Percentiles rank a stretch among this genome's conserved stretches.
Conservation (phyloP, 2,888 invertebrate species). For the Leucophenga montana region DNA sequence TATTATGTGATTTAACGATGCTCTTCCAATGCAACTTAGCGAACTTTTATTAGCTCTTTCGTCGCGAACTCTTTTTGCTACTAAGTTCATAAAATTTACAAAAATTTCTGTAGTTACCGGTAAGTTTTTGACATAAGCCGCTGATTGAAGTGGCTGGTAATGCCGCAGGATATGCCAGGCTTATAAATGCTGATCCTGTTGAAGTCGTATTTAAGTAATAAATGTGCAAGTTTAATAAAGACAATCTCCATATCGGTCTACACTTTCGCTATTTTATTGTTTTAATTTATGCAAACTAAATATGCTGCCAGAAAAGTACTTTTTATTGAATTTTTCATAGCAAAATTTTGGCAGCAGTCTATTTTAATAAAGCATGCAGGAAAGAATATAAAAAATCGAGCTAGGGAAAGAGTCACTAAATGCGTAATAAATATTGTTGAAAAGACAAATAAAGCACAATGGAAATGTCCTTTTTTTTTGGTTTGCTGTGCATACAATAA, state of each 20-base stretch:
- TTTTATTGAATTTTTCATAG: no score
- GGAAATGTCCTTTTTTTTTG: conserved; percentile 35
- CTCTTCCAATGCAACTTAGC: no score
- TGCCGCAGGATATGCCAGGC: conserved; percentile 12
- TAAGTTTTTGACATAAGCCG: conserved; percentile 37
- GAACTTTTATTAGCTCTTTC: no score
- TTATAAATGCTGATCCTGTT: conserved; percentile 57
- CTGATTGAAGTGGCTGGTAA: conserved; percentile 19
- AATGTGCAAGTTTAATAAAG: conserved; percentile 22
- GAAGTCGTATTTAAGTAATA: conserved; percentile 55
- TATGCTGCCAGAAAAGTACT: no score
- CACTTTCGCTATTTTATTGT: conserved; percentile 47
- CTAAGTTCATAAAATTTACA: no score
- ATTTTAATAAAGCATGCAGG: conserved; percentile 16
- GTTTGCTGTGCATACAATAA: no score
- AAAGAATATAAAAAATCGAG: background rate
- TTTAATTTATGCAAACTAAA: conserved; percentile 66
- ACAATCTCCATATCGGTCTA: conserved; percentile 26
- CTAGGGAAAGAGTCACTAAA: background rate
- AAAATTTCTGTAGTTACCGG: no score
- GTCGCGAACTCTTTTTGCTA: no score
- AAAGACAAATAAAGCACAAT: conserved; percentile 26
- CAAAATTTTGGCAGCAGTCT: background rate
- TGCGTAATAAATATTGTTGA: no score
- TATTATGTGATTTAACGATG: no score